Conservation (phyloP, 2,888 invertebrate genomes). For the Himalopsyche anomala region DNA sequence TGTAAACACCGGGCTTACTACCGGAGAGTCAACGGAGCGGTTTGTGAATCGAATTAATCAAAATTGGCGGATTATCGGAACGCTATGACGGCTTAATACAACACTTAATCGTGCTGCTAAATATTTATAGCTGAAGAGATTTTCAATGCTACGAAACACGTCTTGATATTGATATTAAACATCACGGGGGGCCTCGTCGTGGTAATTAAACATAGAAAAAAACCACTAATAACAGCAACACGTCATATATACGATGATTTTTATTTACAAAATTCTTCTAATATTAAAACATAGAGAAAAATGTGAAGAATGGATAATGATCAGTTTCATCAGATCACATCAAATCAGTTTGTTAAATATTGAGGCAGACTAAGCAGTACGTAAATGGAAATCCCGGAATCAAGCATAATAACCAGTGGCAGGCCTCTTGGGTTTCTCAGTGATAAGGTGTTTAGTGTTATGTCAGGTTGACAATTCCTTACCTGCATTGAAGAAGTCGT, state of each 20-base stretch:
- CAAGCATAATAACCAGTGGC: background rate
- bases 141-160: constrained; percentile 3
- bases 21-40: constrained; percentile 23
- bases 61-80: constrained; percentile 31
- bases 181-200: background rate
- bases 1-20: constrained; percentile 38
- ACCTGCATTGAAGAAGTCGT: constrained; percentile 73
- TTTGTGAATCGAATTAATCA: constrained; percentile 12
- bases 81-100: constrained; percentile 38
- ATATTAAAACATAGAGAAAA: too few species aligned
- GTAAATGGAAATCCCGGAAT: too few species aligned
- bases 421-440: background rate
- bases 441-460: background rate
- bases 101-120: background rate
- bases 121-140: background rate
- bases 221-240: too few species aligned
- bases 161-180: background rate
- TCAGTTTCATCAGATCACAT: too few species aligned
- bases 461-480: constrained; percentile 47
- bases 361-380: too few species aligned
- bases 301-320: too few species aligned
- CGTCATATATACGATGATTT: too few species aligned
- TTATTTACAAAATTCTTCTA: too few species aligned
- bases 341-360: too few species aligned
- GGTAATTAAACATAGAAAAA: background rate